phyloP scores from a whole-genome alignment of 2,888 invertebrate species.

The Cabera pusaria region DNA sequence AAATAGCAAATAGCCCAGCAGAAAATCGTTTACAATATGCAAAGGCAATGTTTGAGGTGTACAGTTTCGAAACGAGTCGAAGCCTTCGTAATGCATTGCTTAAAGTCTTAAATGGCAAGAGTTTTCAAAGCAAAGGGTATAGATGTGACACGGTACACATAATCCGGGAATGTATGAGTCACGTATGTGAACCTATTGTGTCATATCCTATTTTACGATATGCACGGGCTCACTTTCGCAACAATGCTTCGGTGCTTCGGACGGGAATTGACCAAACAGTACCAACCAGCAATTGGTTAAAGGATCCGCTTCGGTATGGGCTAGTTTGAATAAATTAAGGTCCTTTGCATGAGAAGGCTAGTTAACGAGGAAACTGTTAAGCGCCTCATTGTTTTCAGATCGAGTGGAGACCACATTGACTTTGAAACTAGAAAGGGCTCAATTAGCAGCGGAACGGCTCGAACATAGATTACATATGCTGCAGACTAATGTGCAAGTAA shows the following conservation, averaged over 20 bases:
- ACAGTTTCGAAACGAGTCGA: slow-evolving; percentile 24
- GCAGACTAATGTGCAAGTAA: slow-evolving; percentile 70
- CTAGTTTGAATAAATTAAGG: slow-evolving; percentile 50
- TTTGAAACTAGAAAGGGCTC: slow-evolving; percentile 71
- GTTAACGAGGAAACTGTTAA: slow-evolving; percentile 46
- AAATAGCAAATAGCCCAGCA: slow-evolving; percentile 14
- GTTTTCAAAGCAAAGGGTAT: slow-evolving; percentile 27
- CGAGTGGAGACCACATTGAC: slow-evolving; percentile 73
- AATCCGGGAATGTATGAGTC: slow-evolving; percentile 48
- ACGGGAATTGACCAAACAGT: slow-evolving; percentile 66
- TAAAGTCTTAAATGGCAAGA: slow-evolving; percentile 28
- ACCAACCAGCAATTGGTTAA: slow-evolving; percentile 65
- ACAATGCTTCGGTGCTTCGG: slow-evolving; percentile 52
- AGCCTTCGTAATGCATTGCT: slow-evolving; percentile 22
- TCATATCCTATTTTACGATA: slow-evolving; percentile 75
- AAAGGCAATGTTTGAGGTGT: slow-evolving; percentile 21
- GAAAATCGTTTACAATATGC: slow-evolving; percentile 23
- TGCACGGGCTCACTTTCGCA: slow-evolving; percentile 64
- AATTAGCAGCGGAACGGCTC: slow-evolving; percentile 75
- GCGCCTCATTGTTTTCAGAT: slow-evolving; percentile 59
- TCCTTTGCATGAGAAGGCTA: slow-evolving; percentile 35
- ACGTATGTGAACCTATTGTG: slow-evolving; percentile 53
- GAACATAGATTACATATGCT: slow-evolving; percentile 75
- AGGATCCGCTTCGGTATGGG: slow-evolving; percentile 40
- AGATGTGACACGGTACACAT: slow-evolving; percentile 19